Percentiles rank a stretch among this genome's conserved stretches.
phyloP scores from a whole-genome alignment of 2,797 vertebrate genomes.

The Chromobotia macracanthus region DNA sequence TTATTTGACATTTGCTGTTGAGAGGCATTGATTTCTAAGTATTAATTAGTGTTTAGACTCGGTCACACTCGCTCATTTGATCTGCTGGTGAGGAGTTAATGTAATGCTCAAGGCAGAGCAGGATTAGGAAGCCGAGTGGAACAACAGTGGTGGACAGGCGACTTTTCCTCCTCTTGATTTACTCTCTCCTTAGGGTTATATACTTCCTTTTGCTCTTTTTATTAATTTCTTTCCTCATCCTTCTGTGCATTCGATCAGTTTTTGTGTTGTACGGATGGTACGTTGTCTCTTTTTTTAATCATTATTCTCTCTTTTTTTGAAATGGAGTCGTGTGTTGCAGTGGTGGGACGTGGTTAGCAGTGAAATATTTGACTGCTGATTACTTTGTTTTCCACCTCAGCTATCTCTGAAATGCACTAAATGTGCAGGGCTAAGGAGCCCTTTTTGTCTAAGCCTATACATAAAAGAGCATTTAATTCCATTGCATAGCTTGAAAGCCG shows the following conservation, averaged over 20 bases:
- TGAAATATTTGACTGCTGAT: not conserved
- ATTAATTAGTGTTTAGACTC: slow-evolving; percentile 77
- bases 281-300: too few relatives aligned
- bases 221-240: not conserved
- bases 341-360: slow-evolving; percentile 2
- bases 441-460: slow-evolving; percentile 37
- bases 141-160: slow-evolving; percentile 36
- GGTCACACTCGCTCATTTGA: slow-evolving; percentile 65
- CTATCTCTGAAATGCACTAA: slow-evolving; percentile 41
- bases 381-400: slow-evolving; percentile 22
- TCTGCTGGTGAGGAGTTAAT: slow-evolving; percentile 69
- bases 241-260: not conserved
- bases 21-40: slow-evolving; percentile 69
- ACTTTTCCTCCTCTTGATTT: not conserved
- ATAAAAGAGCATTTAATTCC: slow-evolving; percentile 25
- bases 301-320: too few relatives aligned
- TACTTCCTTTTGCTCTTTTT: not conserved
- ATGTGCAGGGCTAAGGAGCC: slow-evolving; percentile 39
- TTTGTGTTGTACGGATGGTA: not conserved
- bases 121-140: slow-evolving; percentile 49
- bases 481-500: not conserved
- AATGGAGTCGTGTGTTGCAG: not conserved
- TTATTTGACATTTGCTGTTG: slow-evolving; percentile 58
- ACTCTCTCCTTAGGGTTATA: slow-evolving; percentile 3
- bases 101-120: slow-evolving; percentile 65